Conservation (phyloP, 2,797 vertebrate genomes). For the Carcharodon carcharias region DNA sequence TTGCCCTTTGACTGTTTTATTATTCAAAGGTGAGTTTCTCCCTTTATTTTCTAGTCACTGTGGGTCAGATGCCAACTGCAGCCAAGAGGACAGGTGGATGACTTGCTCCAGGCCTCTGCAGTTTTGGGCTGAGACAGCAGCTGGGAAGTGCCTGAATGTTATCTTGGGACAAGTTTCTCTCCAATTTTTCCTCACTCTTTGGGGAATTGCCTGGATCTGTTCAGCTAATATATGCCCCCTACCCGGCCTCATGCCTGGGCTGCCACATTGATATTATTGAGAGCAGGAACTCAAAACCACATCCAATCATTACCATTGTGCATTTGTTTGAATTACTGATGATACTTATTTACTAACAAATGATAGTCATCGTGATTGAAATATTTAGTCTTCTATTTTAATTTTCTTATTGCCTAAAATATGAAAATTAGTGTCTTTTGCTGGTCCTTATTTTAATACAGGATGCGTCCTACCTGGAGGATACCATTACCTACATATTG, state of each 20-base stretch:
- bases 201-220: slow-evolving; percentile 29
- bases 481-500: slow-evolving; percentile 70
- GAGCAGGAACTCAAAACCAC: not conserved
- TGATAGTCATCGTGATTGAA: not conserved
- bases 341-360: not conserved
- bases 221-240: slow-evolving; percentile 24
- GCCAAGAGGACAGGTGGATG: slow-evolving; percentile 30
- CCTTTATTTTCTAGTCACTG: not conserved
- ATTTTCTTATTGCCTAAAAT: not conserved
- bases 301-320: slow-evolving; percentile 4
- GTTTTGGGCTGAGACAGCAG: slow-evolving; percentile 30
- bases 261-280: not conserved
- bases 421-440: not conserved
- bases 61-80: slow-evolving; percentile 24
- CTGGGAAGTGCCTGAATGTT: slow-evolving; percentile 31
- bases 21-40: slow-evolving; percentile 5
- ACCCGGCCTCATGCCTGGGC: slow-evolving; percentile 9
- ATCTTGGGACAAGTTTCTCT: slow-evolving; percentile 22
- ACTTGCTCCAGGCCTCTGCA: slow-evolving; percentile 33
- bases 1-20: not conserved
- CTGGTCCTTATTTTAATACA: slow-evolving; percentile 45
- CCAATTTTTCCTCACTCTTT: slow-evolving; percentile 28
- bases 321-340: slow-evolving; percentile 3
- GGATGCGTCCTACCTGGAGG: slow-evolving; percentile 77
- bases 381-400: not conserved